Base-by-base conservation (phyloP, 2,888 invertebrate species). In the Julus scandinavius region DNA sequence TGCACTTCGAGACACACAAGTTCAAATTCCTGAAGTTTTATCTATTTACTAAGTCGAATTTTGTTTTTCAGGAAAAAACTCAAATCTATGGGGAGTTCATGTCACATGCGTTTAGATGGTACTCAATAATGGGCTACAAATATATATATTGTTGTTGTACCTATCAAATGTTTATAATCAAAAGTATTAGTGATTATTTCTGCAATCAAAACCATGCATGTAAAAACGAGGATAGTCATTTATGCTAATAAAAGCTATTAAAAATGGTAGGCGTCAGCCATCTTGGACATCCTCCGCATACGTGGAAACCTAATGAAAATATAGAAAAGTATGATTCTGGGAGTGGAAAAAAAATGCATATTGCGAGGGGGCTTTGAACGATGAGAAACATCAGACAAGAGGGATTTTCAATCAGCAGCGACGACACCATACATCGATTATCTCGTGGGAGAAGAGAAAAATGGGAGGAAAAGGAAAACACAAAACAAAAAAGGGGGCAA, bases 321-420 rank as follows among this genome's bases (percentile, higher is more conserved):
- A 50, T 50, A 13, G 13, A 50, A 50, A 50, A 50, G 13, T 50
- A 50, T 50, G 50, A 13, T 50, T 50, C 50, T 2, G 50, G 7
- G 7, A 50, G 50, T 13, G 13, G 13, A 49, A 49, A 49, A 49
- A 49, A 50, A 50, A 50, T 7, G 20, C 20, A 7, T 63, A 17
- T 63, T 63, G 63, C 63, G 63, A 63, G 20, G 17, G 20, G 63
- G 63, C 20, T 63, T 63, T 20, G 63, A 63, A 63, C 63, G 63
- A 63, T 63, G 63, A 17, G 63, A 63, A 63, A 63, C 20, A 7
- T 7, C 63, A 63, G 63, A 63, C 63, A 63, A 63, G 20, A 63
- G 63, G 20, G 63, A 63, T 63, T 63, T 63, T 63, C 63, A 63
- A 63, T 63, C 63, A 63, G 63, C 63, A 20, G 63, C 63, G 17